Percentiles rank a stretch among this genome's conserved stretches.
Evolutionary conservation across 2,888 invertebrate genomes (phyloP).

Genomic region (Drosophila bunnanda): DNA sequence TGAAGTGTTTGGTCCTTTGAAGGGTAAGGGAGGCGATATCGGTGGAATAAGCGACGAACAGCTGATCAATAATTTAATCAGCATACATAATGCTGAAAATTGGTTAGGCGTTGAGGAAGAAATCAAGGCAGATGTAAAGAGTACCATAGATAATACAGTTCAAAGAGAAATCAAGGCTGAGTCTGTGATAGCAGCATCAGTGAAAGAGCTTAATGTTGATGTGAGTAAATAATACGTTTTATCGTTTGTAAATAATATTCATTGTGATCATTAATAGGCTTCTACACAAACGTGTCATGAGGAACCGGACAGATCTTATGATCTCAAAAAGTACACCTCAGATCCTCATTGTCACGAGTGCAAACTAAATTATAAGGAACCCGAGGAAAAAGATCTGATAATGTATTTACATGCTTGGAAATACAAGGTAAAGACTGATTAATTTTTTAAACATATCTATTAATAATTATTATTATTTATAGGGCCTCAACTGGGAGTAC

Average conservation of each 20-base stretch:
- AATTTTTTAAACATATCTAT: neutral
- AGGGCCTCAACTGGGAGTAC: conserved; percentile 98
- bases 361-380: conserved; percentile 95
- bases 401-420: conserved; percentile 99
- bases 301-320: conserved; percentile 29
- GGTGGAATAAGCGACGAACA: conserved; percentile 95
- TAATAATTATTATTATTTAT: conserved; percentile 64
- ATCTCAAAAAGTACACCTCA: conserved; percentile 22
- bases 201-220: neutral
- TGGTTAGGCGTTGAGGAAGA: conserved; percentile 96
- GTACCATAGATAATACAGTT: conserved; percentile 86
- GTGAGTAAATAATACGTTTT: neutral
- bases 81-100: conserved; percentile 96
- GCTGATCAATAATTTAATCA: conserved; percentile 93
- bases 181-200: neutral
- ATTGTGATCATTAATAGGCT: neutral
- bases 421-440: conserved; percentile 90
- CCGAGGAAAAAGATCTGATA: conserved; percentile 94
- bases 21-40: conserved; percentile 94
- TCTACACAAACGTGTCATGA: conserved; percentile 41
- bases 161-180: neutral
- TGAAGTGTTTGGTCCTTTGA: conserved; percentile 96
- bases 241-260: neutral
- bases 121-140: conserved; percentile 84
- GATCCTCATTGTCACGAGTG: conserved; percentile 93